Evolutionary conservation across 2,888 invertebrate species (phyloP), one percentile per base, ranked within the genome.

Genomic region (Lypha dubia): DNA sequence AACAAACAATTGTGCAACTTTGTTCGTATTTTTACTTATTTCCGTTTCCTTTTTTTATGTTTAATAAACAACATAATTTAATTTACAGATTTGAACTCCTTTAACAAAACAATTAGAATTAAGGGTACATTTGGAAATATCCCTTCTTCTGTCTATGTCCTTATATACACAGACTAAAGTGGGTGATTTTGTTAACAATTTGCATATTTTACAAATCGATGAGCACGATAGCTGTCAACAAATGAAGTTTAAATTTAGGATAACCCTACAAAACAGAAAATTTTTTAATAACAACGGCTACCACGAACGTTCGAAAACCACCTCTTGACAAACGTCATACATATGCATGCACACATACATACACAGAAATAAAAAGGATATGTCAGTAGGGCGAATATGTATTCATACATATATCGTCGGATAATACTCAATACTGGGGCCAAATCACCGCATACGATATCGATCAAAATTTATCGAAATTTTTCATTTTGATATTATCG

Each of bases 201-300:
- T 81, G 67, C 80, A 77, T 81, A 81, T 62, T 81, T 81, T 81
- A 71, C 82, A 70, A 82, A 71, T 71, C 67, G 65, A 67, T 80
- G 49, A 82, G 56, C 53, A 76, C 60, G 44, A 41, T 53, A 60
- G 44, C 67, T 49, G 58, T 11, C 32, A 71, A 46, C 44, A 17
- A 24, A 32, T 35, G 20, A 17, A 24, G 32, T 20, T 35, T 56
- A 20, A 20, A 56, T 46, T 65, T 44, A 63, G 56, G n/a, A n/a
- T n/a, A n/a, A n/a, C n/a, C n/a, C n/a, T n/a, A 77, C 32, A 38
- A 68, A 79, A 20, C n/a, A n/a, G n/a, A 17, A 38, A 38, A 67
- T 15, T 58, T 65, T 63, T 62, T 49, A 79, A 79, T 53, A 71
- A 62, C 62, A 63, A 63, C 62, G 28, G 56, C 63, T 56, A 67